Base-by-base conservation (phyloP, 2,797 vertebrate species). In the Halcyon badia region DNA sequence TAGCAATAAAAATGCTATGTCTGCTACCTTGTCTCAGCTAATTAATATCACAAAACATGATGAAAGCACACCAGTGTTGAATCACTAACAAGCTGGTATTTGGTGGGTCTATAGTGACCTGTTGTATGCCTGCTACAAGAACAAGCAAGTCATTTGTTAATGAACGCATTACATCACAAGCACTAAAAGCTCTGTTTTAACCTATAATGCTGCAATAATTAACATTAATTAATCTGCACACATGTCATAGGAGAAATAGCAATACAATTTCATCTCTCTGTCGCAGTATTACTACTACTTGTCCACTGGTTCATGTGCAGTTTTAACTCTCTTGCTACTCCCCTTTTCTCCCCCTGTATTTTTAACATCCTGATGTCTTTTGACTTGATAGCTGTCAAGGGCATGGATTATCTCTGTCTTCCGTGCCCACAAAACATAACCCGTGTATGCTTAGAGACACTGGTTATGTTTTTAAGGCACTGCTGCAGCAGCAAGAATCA, bases 171-270 rank as follows among this genome's bases (percentile, higher is more conserved):
- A 52, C 39, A 60, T 24, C 62, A 26, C 14, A 52, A 93, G 56
- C 28, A 71, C 28, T 46, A 52, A 82, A 87, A 48, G 56, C 73
- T 31, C 21, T 51, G 25, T 19, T 79, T 87, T 62, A 69, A 54
- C 73, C n/a, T n/a, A 3, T 52, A 71, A 68, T 15, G 31, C 56
- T 64, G 24, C 41, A 39, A 31, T 56, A 41, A 92, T 93, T 88
- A 94, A 62, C 28, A 65, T 39, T 75, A 88, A 90, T 82, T 94
- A 88, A 70, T 84, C 83, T 77, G 84, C 75, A 73, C 33, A 77
- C 1, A 8, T 2, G 2, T 8, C 10, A 37, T 21, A 35, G 66
- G 25, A 89, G 48, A 73, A 82, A 89, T 1, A 89, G 5, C 35
- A 54, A 56, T 14, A 33, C 33, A 89, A 39, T 25, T 49, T 89